phyloP scores from a whole-genome alignment of 1,140 invertebrate genomes.

The Pseudomyrmex sp. region DNA sequence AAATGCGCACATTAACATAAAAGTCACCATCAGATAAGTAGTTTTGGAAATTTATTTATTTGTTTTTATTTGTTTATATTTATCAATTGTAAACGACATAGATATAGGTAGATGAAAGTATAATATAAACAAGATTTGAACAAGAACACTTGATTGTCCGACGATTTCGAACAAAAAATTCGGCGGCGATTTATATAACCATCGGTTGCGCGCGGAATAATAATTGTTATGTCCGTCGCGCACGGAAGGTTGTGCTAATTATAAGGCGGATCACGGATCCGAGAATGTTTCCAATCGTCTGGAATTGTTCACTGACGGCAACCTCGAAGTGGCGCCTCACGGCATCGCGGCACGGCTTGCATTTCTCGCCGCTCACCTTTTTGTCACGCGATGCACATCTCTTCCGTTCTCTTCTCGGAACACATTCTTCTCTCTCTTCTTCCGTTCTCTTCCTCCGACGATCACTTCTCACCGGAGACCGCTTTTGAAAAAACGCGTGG shows the following conservation, averaged over 20 bases:
- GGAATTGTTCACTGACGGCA: conserved; percentile 28
- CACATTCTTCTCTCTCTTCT: neutral
- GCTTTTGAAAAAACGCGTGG: conserved; percentile 61
- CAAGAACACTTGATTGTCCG: conserved; percentile 5
- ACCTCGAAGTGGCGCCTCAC: conserved; percentile 27
- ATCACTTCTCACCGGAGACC: neutral
- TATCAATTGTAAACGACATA: neutral
- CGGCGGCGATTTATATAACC: conserved; percentile 17
- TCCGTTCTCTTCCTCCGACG: too few species aligned
- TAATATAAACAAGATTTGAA: conserved; percentile 31
- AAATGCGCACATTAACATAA: neutral
- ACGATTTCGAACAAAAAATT: conserved; percentile 8
- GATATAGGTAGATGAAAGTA: conserved; percentile 1
- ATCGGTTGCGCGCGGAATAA: conserved; percentile 6
- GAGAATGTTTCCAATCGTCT: conserved; percentile 31
- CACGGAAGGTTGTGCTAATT: conserved; percentile 26
- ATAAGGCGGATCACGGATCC: neutral
- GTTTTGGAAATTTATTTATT: neutral
- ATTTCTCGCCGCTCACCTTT: conserved; percentile 54
- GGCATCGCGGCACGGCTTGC: conserved; percentile 42
- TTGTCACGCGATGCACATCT: conserved; percentile 54
- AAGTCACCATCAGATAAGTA: neutral
- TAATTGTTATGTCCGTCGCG: conserved; percentile 24
- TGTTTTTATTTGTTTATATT: conserved; percentile 22
- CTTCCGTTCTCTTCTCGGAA: conserved; percentile 16